A percentile compares a stretch with the other conserved stretches of the same genome.
These are phyloP conservation scores for Epizoanthus ramosus DNA, from an alignment of 92 coral and sea anemone genomes.

Conservation along the genomic window DNA sequence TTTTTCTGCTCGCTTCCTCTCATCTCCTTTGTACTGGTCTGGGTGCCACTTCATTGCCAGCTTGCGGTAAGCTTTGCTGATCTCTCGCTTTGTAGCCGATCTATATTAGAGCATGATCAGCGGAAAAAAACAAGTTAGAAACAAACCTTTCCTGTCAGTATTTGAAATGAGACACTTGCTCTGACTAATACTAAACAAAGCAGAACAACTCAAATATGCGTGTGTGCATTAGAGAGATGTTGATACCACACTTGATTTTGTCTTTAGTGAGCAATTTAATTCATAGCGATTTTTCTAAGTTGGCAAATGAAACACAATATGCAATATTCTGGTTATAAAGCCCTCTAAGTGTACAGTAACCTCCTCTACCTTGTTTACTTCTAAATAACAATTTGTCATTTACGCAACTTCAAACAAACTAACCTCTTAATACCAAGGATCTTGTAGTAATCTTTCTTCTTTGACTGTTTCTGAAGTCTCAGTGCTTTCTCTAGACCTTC, in stretches of 20 bases:
- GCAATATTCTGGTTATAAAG: too few relatives aligned
- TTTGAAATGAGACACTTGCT: too few relatives aligned
- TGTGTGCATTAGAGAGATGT: too few relatives aligned
- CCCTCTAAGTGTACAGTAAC: too few relatives aligned
- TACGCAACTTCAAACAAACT: not conserved
- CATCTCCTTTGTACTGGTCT: conserved; percentile 88
- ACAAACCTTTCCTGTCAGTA: not conserved
- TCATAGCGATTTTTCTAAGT: too few relatives aligned
- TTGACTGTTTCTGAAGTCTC: conserved; percentile 90
- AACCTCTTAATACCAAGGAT: conserved; percentile 95
- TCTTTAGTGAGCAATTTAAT: too few relatives aligned
- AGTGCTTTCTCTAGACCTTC: conserved; percentile 98
- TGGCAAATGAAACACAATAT: too few relatives aligned
- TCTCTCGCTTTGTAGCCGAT: conserved; percentile 90
- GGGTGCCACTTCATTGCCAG: conserved; percentile 99
- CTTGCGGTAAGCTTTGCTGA: conserved; percentile 87
- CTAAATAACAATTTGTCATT: too few relatives aligned
- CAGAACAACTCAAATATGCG: too few relatives aligned
- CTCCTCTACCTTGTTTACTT: too few relatives aligned
- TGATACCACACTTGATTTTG: too few relatives aligned
- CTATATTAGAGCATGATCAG: conserved; percentile 29
- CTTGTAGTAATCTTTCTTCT: conserved; percentile 97
- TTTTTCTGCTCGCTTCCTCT: conserved; percentile 91
- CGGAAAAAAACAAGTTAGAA: not conserved
- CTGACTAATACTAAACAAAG: too few relatives aligned